A percentile compares a stretch with the other conserved stretches of the same genome.
Conservation (phyloP, 2,113 vertebrate genomes). For the Nyctereutes procyonoides region DNA sequence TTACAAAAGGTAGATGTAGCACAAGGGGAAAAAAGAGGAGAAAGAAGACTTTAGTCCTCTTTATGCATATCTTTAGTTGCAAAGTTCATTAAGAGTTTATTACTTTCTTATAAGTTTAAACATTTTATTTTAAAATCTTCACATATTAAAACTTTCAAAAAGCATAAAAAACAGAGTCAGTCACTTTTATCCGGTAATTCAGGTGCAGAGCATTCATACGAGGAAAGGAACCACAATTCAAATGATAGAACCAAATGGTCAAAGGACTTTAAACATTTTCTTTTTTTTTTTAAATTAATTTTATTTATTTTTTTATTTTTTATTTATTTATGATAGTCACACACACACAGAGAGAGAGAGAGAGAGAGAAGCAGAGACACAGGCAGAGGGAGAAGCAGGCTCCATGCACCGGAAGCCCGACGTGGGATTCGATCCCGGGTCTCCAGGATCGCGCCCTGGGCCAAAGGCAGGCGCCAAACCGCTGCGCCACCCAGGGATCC, state of each 20-base stretch:
- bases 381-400: too few species aligned
- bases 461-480: too few species aligned
- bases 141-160: not conserved
- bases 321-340: too few species aligned
- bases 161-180: not conserved
- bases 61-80: not conserved
- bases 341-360: too few species aligned
- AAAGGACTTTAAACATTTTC: not conserved
- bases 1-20: not conserved
- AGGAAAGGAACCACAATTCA: not conserved
- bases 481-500: too few species aligned
- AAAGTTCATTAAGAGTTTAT: not conserved
- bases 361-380: too few species aligned
- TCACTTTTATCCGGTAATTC: not conserved
- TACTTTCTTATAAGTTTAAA: slow-evolving; percentile 7
- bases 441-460: too few species aligned
- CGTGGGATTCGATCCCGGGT: too few species aligned
- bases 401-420: too few species aligned
- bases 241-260: not conserved
- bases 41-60: not conserved
- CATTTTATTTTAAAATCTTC: not conserved
- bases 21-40: not conserved
- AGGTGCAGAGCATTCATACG: not conserved
- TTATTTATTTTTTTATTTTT: too few species aligned
- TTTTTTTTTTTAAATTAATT: too few species aligned